Base-by-base conservation (phyloP, 2,113 vertebrate genomes). In the Peromyscus polionotus region DNA sequence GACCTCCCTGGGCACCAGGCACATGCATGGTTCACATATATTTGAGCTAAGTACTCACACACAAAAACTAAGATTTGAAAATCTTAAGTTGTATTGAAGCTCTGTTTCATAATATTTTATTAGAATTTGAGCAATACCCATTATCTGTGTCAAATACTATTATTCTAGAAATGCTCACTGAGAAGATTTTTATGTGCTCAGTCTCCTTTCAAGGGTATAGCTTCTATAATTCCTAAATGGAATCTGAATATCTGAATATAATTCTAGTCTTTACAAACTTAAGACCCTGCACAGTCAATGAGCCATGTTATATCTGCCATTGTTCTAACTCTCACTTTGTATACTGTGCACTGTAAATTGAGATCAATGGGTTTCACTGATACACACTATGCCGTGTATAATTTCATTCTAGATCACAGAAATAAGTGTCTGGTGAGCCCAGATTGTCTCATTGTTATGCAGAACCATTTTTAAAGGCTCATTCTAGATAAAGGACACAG, bases 401-500 rank as follows among this genome's bases (percentile, higher is more conserved):
- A 98, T 96, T 93, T 98, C 97, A 96, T 97, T 97, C 94, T 96
- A 98, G 11, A 95, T 95, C 81, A 94, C 90, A 98, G 94, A 97
- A 98, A 97, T 93, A 94, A 92, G 72, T 93, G 90, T 96, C 95
- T 98, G 96, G 97, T 89, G 95, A 98, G 95, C 96, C 98, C 97
- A 98, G 97, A 98, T 96, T 97, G 94, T 94, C 97, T 97, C 57
- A 98, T 98, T 98, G 98, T 98, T 98, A 95, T 93, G 67, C 94
- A 97, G 98, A 98, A 98, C 28, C 45, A 91, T 92, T 97, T 88
- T 39, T 36, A 73, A 65, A 70, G 22, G 19, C 26, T 75, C n/a
- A 28, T 79, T 98, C 98, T 93, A 79, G 92, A 97, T 95, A 90
- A 98, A 97, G 97, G 96, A 96, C 70, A 76, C 92, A 97, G 87